Evolutionary conservation across 2,888 invertebrate species (phyloP).

Genomic region (Spodoptera picta): DNA sequence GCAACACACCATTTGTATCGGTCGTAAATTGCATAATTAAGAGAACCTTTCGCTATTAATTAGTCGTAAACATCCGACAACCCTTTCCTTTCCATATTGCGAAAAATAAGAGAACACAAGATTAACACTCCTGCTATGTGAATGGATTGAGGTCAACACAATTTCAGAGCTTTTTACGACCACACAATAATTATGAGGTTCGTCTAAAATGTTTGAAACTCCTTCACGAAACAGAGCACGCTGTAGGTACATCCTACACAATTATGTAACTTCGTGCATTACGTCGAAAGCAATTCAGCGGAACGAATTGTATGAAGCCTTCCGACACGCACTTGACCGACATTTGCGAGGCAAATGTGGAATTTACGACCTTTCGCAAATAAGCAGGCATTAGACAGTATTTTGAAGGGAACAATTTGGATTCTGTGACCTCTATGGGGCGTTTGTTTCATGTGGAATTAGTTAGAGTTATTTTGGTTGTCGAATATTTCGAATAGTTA

Average conservation of each 20-base stretch:
- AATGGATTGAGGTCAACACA: too few species aligned
- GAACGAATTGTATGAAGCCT: constrained; percentile 45
- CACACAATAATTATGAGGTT: not conserved
- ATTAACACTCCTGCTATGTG: too few species aligned
- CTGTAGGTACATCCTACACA: constrained; percentile 2
- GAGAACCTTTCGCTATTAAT: too few species aligned
- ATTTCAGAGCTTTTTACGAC: too few species aligned
- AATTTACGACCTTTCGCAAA: constrained; percentile 36
- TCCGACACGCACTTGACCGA: constrained; percentile 38
- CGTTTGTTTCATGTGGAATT: constrained; percentile 39
- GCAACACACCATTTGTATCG: too few species aligned
- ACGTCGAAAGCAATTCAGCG: constrained; percentile 39
- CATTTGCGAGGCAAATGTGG: constrained; percentile 43
- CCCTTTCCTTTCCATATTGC: too few species aligned
- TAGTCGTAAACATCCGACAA: too few species aligned
- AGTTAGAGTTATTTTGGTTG: constrained; percentile 23
- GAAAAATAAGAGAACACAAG: too few species aligned
- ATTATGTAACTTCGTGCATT: constrained; percentile 11
- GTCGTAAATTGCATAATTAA: too few species aligned
- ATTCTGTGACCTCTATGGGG: constrained; percentile 8
- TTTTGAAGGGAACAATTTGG: constrained; percentile 27
- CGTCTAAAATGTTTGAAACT: constrained; percentile 13
- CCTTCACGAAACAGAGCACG: constrained; percentile 10
- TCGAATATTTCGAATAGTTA: constrained; percentile 23
- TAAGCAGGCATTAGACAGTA: constrained; percentile 30